Base-by-base conservation (phyloP, 2,113 vertebrate genomes). In the Mirounga angustirostris region DNA sequence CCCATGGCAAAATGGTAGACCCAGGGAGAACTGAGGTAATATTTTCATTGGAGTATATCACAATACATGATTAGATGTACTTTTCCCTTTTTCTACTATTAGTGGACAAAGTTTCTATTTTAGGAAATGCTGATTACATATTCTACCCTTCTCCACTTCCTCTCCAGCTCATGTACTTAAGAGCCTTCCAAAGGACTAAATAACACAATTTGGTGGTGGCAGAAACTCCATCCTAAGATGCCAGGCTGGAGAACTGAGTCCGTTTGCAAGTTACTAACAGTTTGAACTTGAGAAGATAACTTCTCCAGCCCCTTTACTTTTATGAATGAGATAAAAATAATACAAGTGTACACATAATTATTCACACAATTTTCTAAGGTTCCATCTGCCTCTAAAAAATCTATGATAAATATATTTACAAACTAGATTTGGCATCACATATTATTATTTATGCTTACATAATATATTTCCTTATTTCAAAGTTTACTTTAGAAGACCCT, bases 81-180 rank as follows among this genome's bases (percentile, higher is more conserved):
- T 85, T 93, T 78, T 67, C 36, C 80, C 24, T 40, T 65, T 95
- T 85, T 78, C n/a, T 88, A 76, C 43, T 59, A 79, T 26, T 79
- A n/a, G 65, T 63, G 26, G 58, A 82, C 50, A 15, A 65, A 59
- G 71, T 81, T 85, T 81, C 36, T 67, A 24, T 93, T 89, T 71
- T 85, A 52, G 50, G n/a, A 92, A 92, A 58, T 61, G 46, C 1
- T 94, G 36, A n/a, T 71, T 76, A 65, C 40, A 36, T 79, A 73
- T 21, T 61, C 69, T 36, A 78, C 5, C 8, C 15, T 46, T 83
- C 7, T 58, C 63, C 43, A 15, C 19, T 74, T 92, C 50, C 58
- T 92, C 79, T 24, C 33, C 40, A 93, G 50, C 78, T 73, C 36
- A 93, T 28, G 4, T n/a, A 79, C n/a, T 74, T 33, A 40, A 40